Evolutionary conservation across 2,888 invertebrate species (phyloP).

Genomic region (Caenorhabditis zanzibari): DNA sequence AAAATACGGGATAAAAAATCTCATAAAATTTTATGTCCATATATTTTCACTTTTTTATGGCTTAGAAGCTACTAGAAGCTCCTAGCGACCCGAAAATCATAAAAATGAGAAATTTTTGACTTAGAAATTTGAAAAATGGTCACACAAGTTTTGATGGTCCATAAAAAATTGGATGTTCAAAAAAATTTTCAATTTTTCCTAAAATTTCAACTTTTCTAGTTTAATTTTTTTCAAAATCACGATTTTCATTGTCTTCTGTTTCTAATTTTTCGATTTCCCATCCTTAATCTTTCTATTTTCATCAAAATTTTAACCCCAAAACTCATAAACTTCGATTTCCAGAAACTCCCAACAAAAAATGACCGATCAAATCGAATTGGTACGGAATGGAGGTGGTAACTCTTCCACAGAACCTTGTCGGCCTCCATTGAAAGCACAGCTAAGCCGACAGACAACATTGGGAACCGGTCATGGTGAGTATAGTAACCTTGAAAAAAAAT

Average conservation of each 20-base stretch:
- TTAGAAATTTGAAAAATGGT: background rate
- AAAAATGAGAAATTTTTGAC: background rate
- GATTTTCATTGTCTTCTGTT: too few species aligned
- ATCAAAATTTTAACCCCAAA: too few species aligned
- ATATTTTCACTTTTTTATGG: too few species aligned
- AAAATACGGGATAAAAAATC: background rate
- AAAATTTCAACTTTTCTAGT: too few species aligned
- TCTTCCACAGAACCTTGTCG: constrained; percentile 5
- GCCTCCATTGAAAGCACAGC: constrained; percentile 9
- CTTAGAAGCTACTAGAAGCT: background rate
- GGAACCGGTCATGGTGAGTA: constrained; percentile 45
- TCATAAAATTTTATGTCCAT: too few species aligned
- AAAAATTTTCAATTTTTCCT: too few species aligned
- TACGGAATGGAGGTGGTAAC: constrained; percentile 58
- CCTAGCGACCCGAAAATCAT: background rate
- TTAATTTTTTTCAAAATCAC: background rate
- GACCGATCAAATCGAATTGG: constrained; percentile 63
- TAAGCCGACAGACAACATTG: constrained; percentile 41
- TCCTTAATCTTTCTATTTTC: too few species aligned
- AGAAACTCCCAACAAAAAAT: too few species aligned
- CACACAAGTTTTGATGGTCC: too few species aligned
- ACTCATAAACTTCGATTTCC: too few species aligned
- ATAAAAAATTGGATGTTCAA: too few species aligned
- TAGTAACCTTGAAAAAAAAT: background rate
- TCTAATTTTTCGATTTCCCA: too few species aligned